Evolutionary conservation across 2,888 invertebrate species (phyloP), one percentile per base, ranked within the genome.

Genomic region (Scaptomyza caliginosa): DNA sequence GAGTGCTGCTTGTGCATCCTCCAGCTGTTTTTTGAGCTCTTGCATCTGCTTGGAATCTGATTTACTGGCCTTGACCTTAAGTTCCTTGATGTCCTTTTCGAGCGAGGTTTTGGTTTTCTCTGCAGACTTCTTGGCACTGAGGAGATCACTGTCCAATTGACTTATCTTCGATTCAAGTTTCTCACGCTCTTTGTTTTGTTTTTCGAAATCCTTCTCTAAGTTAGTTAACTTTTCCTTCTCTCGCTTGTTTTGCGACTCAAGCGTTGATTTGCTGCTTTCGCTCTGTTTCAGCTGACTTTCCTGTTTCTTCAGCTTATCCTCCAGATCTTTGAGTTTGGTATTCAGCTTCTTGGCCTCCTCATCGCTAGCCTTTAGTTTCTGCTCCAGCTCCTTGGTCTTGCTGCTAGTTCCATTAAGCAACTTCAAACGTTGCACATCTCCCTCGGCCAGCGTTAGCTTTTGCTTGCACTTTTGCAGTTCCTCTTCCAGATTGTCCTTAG

Each of bases 61-160:
- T 94, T 91, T 91, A 23, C 79, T 81, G 8, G 89, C 75, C 92
- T 96, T 97, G 11, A 94, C 93, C 86, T 95, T 95, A 19, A 97
- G 92, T 2, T 94, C 93, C 51, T 95, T 94, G 56, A 98, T 92
- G 91, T 97, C 96, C 86, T 94, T 95, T 67, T 96, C 96, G 48
- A 94, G 93, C 32, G 93, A 92, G n/a, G 92, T 82, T 84, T 95
- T 95, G 79, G 94, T 92, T 65, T 95, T 93, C 52, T 96, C 95
- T 24, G 94, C 80, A 78, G 94, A 93, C 88, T 95, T 95, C 57
- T 93, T 93, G 81, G 94, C 94, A 7, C 77, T 73, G 0, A 51
- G 54, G 0, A 94, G 86, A 79, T 94, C 94, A 38, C 92, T 92
- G 75, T 94, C 94, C 34, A 94, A 88, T 77, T 94, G 94, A 0